Conservation (phyloP, 2,113 vertebrate genomes). For the Muntiacus muntjak region DNA sequence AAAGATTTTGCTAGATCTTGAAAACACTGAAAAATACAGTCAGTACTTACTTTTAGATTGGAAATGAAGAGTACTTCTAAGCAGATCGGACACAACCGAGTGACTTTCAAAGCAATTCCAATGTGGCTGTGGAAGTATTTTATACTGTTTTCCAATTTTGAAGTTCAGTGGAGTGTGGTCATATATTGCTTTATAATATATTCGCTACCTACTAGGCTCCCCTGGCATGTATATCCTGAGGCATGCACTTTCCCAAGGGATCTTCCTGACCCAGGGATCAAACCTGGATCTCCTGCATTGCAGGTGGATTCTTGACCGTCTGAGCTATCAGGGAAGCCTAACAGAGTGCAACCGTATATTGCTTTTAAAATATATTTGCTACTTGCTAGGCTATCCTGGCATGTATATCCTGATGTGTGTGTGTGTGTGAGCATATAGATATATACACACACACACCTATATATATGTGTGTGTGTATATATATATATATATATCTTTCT, state of each 20-base stretch:
- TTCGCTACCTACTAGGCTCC: background rate
- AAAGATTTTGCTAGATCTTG: background rate
- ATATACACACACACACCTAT: rapidly evolving
- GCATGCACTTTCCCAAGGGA: background rate
- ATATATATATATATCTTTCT: background rate
- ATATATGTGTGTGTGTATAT: background rate
- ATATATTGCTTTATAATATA: background rate
- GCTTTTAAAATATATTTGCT: background rate
- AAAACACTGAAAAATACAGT: background rate
- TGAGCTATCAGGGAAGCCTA: background rate
- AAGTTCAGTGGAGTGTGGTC: background rate
- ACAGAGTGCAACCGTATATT: background rate
- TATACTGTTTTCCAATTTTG: background rate
- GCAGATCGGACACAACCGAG: background rate
- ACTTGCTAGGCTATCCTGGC: background rate
- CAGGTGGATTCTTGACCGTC: background rate
- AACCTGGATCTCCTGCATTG: background rate
- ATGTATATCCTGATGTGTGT: background rate
- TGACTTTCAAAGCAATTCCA: background rate
- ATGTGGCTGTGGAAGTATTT: background rate
- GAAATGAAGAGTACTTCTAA: background rate
- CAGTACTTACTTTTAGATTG: background rate
- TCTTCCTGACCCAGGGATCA: background rate
- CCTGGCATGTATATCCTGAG: background rate
- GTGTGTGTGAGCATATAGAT: too few species aligned